Conservation (phyloP, 2,113 vertebrate genomes). For the Girardinichthys multiradiatus region DNA sequence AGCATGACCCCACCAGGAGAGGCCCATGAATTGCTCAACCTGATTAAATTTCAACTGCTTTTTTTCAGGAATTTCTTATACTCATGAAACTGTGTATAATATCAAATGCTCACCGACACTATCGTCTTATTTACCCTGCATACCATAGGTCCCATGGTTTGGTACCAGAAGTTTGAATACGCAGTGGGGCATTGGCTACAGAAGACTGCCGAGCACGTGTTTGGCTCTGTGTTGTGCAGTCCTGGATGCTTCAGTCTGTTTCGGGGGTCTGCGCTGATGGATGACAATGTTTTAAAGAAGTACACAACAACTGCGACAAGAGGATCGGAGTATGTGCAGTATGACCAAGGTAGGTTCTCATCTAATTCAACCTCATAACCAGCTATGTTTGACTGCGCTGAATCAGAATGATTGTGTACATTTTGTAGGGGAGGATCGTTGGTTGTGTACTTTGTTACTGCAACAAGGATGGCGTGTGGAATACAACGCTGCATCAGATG, state of each 20-base stretch:
- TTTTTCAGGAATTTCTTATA: too few relatives aligned
- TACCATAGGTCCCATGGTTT: conserved; percentile 82
- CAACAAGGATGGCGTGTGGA: conserved; percentile 86
- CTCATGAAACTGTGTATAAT: not conserved
- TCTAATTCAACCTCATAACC: not conserved
- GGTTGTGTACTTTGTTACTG: conserved; percentile 84
- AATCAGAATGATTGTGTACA: not conserved
- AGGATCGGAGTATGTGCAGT: conserved; percentile 82
- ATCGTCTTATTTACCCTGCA: not conserved
- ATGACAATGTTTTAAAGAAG: conserved; percentile 82
- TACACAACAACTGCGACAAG: conserved; percentile 80
- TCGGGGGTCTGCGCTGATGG: conserved; percentile 83
- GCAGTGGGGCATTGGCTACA: conserved; percentile 87
- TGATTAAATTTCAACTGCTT: not conserved
- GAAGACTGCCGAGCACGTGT: conserved; percentile 85
- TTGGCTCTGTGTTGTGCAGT: conserved; percentile 84
- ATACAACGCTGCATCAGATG: conserved; percentile 85
- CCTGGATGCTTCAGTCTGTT: conserved; percentile 87
- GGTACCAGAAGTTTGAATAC: conserved; percentile 89
- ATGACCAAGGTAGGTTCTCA: conserved; percentile 80
- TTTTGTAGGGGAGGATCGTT: conserved; percentile 84
- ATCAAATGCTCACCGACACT: too few relatives aligned
- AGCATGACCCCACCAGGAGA: too few relatives aligned
- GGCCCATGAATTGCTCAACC: too few relatives aligned
- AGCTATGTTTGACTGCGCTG: not conserved